A percentile compares a stretch with the other conserved stretches of the same genome.
These are phyloP conservation scores for Cochlearius cochlearius DNA, from an alignment of 2,113 vertebrate species.

Conservation along the genomic window DNA sequence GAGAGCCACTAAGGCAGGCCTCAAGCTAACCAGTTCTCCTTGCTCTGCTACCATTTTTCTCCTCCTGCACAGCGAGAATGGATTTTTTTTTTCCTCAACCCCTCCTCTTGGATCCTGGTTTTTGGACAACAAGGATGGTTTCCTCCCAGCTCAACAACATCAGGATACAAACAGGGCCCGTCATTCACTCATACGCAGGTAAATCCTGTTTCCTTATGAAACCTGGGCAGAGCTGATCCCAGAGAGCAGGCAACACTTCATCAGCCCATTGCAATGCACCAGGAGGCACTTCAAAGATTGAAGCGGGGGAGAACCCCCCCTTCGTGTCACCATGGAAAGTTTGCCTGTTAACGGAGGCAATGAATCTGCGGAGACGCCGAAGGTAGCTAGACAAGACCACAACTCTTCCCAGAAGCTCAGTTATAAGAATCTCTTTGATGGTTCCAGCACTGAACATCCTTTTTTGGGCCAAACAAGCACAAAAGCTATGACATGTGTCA, in stretches of 20 bases:
- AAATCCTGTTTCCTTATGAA: background rate
- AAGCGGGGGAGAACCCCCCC: accelerated
- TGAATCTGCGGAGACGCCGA: background rate
- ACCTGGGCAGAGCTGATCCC: background rate
- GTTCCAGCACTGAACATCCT: background rate
- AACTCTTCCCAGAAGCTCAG: background rate
- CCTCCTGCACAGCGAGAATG: background rate
- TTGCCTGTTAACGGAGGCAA: background rate
- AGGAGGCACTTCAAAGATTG: background rate
- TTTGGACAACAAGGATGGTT: background rate
- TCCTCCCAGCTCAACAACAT: background rate
- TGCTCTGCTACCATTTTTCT: background rate
- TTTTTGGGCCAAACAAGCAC: background rate
- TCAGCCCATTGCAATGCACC: background rate
- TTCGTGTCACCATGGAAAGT: background rate
- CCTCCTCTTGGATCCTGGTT: background rate
- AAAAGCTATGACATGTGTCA: background rate
- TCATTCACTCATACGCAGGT: background rate
- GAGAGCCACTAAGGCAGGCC: background rate
- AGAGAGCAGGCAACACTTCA: background rate
- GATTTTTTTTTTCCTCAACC: background rate
- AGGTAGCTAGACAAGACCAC: background rate
- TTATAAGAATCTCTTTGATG: background rate
- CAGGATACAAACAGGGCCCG: background rate
- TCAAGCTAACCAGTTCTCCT: background rate